Percentiles rank a stretch among this genome's conserved stretches.
These are phyloP conservation scores for Limnephilus lunatus DNA, from an alignment of 2,888 invertebrate genomes.

Conservation along the genomic window DNA sequence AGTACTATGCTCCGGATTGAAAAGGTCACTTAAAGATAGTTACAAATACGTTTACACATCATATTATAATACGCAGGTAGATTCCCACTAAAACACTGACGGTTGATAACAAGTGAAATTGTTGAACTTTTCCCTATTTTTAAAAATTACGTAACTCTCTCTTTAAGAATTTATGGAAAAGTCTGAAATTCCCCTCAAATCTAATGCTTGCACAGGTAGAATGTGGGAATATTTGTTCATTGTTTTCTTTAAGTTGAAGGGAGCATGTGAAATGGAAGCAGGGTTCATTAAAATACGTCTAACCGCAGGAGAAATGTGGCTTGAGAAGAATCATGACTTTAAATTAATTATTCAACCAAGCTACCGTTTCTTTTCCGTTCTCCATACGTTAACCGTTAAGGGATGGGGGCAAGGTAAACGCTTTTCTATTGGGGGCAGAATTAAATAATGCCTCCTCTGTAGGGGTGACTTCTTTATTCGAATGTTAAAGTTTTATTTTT, in stretches of 20 bases:
- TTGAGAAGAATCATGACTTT: slow-evolving; percentile 63
- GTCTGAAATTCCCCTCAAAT: background rate
- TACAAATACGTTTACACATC: no score
- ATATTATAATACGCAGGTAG: background rate
- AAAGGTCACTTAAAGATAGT: no score
- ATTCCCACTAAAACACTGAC: background rate
- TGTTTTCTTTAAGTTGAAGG: slow-evolving; percentile 36
- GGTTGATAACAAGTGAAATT: background rate
- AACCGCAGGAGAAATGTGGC: slow-evolving; percentile 59
- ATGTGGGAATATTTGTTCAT: slow-evolving; percentile 33
- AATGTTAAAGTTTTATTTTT: slow-evolving; percentile 65
- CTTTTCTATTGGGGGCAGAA: slow-evolving; percentile 65
- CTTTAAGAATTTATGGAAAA: background rate
- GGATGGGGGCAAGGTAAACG: slow-evolving; percentile 62
- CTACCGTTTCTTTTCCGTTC: slow-evolving; percentile 56
- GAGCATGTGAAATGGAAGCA: slow-evolving; percentile 44
- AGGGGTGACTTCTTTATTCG: slow-evolving; percentile 63
- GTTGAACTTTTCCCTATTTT: background rate
- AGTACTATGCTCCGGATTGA: no score
- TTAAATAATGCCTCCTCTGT: slow-evolving; percentile 62
- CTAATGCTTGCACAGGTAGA: background rate
- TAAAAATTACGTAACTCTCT: background rate
- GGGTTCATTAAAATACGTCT: slow-evolving; percentile 65
- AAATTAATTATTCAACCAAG: slow-evolving; percentile 65
- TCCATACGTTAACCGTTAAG: slow-evolving; percentile 56